phyloP scores from a whole-genome alignment of 1,140 invertebrate genomes.

The Eciton burchellii region DNA sequence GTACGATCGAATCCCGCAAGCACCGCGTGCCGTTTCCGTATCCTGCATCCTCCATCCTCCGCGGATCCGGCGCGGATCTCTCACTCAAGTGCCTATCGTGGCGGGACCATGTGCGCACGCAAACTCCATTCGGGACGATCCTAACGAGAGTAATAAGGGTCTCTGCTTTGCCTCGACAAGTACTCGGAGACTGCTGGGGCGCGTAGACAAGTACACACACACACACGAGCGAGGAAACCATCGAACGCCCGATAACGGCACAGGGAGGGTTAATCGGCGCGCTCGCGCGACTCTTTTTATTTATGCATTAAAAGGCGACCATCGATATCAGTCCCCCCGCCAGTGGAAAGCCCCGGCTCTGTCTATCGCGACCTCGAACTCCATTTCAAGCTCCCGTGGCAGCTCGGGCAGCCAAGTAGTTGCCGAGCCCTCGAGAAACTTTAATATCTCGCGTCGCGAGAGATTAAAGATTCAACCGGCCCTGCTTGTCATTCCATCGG shows the following conservation, averaged over 20 bases:
- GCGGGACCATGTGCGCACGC: slow-evolving; percentile 29
- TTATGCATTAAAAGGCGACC: slow-evolving; percentile 72
- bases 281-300: slow-evolving; percentile 55
- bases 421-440: slow-evolving; percentile 77
- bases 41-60: not conserved
- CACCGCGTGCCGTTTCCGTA: not conserved
- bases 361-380: slow-evolving; percentile 71
- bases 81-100: not conserved
- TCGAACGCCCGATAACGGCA: not conserved
- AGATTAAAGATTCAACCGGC: slow-evolving; percentile 81
- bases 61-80: not conserved
- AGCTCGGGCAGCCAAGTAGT: slow-evolving; percentile 76
- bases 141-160: slow-evolving; percentile 44
- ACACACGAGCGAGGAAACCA: slow-evolving; percentile 25
- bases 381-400: slow-evolving; percentile 75
- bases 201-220: not conserved
- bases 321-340: slow-evolving; percentile 73
- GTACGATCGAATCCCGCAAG: too few species aligned
- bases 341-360: slow-evolving; percentile 35
- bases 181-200: not conserved
- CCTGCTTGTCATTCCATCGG: slow-evolving; percentile 80
- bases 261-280: slow-evolving; percentile 16
- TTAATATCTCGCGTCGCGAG: slow-evolving; percentile 78
- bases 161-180: slow-evolving; percentile 19
- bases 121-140: slow-evolving; percentile 37